Base-by-base conservation (phyloP, 2,888 invertebrate species). In the Cryptus armator region DNA sequence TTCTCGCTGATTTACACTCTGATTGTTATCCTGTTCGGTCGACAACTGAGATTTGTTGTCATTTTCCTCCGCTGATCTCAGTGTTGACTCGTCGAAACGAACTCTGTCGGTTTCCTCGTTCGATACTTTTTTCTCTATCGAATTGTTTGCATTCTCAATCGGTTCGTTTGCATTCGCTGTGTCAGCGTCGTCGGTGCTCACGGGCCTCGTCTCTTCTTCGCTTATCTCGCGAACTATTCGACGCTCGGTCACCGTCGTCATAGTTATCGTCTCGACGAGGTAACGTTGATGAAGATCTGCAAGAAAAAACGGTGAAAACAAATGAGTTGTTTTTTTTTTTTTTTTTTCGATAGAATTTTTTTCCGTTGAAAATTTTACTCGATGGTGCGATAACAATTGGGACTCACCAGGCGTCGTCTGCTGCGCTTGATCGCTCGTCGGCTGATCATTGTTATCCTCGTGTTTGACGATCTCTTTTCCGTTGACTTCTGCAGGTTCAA, bases 201-300 rank as follows among this genome's bases (percentile, higher is more conserved):
- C 53, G 2, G 88, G 82, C 24, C 74, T 85, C 16, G 87, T 87
- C 86, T 91, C 91, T 59, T 94, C 93, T 19, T 94, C 94, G 84
- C 94, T 94, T 84, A 94, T 94, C 88, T 95, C 95, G 6, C 95
- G 94, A 6, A 96, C 95, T 86, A 96, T 95, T 80, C 96, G 95
- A 84, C 95, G 95, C 92, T 96, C 96, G 88, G 96, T 96, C 87
- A 96, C 95, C 87, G 96, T 96, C 89, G 96, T 96, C 96, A 96
- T 95, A 88, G 96, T 96, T 92, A 96, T 95, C 88, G 96, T 96
- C 93, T 96, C 96, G 92, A 96, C 95, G 91, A 96, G 95, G 91
- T 95, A 95, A 77, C 95, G 94, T 90, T 95, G 95, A 76, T 93
- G 93, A 75, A 91, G 85, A 82, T 93, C 93, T 92, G 88, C 9